Conservation (phyloP, 2,888 invertebrate genomes). For the Lamellibrachia columna region DNA sequence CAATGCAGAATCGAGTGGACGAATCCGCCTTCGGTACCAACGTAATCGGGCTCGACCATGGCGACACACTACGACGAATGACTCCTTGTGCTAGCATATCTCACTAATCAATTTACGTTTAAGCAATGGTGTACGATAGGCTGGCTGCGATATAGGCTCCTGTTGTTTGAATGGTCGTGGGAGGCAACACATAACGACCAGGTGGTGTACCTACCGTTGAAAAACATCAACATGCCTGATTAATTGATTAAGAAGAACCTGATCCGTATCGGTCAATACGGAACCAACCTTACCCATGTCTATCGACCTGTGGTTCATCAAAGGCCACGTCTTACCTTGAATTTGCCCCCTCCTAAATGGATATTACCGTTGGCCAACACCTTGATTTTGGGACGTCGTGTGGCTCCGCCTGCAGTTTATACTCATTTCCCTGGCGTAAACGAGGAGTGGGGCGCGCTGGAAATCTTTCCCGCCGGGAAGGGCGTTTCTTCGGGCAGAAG, state of each 20-base stretch:
- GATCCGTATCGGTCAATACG: background rate
- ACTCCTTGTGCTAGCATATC: background rate
- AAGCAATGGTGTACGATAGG: background rate
- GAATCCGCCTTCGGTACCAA: background rate
- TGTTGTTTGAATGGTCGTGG: background rate
- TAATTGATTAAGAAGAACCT: background rate
- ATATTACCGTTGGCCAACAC: background rate
- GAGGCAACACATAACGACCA: background rate
- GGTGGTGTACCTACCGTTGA: background rate
- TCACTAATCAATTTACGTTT: background rate
- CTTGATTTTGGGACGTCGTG: background rate
- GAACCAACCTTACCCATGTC: background rate
- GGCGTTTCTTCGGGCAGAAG: background rate
- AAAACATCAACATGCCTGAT: background rate
- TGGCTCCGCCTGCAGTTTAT: background rate
- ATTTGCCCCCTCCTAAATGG: background rate
- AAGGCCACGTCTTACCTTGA: background rate
- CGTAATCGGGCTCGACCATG: background rate
- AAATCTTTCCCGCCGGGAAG: background rate
- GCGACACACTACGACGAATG: background rate
- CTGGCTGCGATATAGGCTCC: background rate
- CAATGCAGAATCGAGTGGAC: slow-evolving; percentile 35
- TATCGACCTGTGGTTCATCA: background rate
- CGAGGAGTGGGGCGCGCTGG: background rate
- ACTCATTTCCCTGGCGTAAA: background rate